Percentiles rank a stretch among this genome's conserved stretches.
These are phyloP conservation scores for Trichogramma pretiosum DNA, from an alignment of 1,140 invertebrate species.

Conservation along the genomic window DNA sequence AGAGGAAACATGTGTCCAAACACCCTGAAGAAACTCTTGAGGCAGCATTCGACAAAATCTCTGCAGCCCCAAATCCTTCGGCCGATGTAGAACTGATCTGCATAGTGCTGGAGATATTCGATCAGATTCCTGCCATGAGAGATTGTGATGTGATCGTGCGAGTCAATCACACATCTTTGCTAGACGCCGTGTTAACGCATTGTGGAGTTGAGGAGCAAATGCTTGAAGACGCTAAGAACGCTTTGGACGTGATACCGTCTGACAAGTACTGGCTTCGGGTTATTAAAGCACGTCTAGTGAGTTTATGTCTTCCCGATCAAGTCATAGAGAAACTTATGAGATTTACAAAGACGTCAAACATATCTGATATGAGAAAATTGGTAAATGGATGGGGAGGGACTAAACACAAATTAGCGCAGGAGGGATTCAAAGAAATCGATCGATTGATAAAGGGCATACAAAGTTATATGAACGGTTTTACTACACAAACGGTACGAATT, in stretches of 20 bases:
- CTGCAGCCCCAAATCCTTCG: conserved; percentile 60
- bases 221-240: conserved; percentile 54
- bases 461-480: conserved; percentile 58
- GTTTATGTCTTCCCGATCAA: conserved; percentile 60
- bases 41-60: conserved; percentile 90
- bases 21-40: conserved; percentile 82
- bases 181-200: conserved; percentile 70
- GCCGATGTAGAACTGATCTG: conserved; percentile 80
- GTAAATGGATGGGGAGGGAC: conserved; percentile 53
- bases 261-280: conserved; percentile 65
- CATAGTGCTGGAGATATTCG: conserved; percentile 67
- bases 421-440: conserved; percentile 66
- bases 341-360: conserved; percentile 53
- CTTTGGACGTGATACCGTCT: conserved; percentile 56
- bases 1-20: no score
- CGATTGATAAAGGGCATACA: conserved; percentile 58
- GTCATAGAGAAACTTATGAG: conserved; percentile 56
- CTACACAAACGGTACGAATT: not conserved
- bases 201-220: conserved; percentile 70
- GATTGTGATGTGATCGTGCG: conserved; percentile 64
- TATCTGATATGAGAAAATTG: no score
- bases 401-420: no score
- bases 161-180: conserved; percentile 73
- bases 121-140: conserved; percentile 57
- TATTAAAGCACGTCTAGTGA: conserved; percentile 61